Evolutionary conservation across 1,140 invertebrate species (phyloP).

Genomic region (Lasioglossum baleicum): DNA sequence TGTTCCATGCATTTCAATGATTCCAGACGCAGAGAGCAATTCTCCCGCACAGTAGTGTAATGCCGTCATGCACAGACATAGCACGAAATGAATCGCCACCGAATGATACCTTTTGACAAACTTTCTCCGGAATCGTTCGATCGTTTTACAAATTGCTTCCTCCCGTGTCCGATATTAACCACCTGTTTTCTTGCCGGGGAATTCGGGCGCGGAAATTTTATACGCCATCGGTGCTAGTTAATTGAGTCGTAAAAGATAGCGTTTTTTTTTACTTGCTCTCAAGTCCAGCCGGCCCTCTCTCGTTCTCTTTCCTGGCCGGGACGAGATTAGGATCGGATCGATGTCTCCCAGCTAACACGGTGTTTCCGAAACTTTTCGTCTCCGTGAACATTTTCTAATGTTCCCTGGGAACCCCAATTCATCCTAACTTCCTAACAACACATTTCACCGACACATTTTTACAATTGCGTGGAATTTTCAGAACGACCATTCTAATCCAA

Average conservation of each 20-base stretch:
- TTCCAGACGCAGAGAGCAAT: too few species aligned
- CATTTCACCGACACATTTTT: too few species aligned
- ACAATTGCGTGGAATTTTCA: too few species aligned
- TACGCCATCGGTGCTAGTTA: not conserved
- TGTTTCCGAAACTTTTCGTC: too few species aligned
- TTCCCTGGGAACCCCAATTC: too few species aligned
- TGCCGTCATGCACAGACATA: too few species aligned
- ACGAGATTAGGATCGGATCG: slow-evolving; percentile 25
- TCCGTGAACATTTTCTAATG: too few species aligned
- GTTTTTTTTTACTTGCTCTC: not conserved
- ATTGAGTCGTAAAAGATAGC: slow-evolving; percentile 37
- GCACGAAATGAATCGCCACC: too few species aligned
- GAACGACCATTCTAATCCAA: too few species aligned
- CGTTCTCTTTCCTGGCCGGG: not conserved
- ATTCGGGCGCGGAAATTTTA: slow-evolving; percentile 4
- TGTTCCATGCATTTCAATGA: too few species aligned
- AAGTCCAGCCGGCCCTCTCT: not conserved
- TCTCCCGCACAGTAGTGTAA: too few species aligned
- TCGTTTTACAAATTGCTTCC: slow-evolving; percentile 1
- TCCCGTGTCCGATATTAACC: not conserved
- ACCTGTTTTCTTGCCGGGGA: not conserved
- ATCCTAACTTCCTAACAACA: too few species aligned
- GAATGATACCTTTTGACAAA: not conserved
- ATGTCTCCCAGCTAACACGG: not conserved
- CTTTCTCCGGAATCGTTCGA: not conserved